Conservation (phyloP, 2,888 invertebrate species). For the Eulithis testata region DNA sequence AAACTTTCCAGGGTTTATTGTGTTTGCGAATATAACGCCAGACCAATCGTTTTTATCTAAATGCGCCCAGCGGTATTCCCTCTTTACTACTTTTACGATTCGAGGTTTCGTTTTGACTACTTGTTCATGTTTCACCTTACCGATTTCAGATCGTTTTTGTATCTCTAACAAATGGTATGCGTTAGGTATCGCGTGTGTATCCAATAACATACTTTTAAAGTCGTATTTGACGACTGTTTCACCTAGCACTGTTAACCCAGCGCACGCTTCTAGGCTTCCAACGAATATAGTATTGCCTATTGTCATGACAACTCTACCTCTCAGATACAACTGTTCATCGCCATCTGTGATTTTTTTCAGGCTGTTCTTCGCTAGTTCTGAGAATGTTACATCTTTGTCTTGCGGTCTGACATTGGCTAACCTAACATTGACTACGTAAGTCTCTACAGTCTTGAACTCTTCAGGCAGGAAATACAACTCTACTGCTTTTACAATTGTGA, state of each 20-base stretch:
- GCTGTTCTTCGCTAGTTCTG: constrained; percentile 59
- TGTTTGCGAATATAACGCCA: constrained; percentile 72
- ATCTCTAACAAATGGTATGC: constrained; percentile 78
- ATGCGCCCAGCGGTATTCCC: constrained; percentile 74
- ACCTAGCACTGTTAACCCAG: constrained; percentile 76
- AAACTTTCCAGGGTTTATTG: constrained; percentile 74
- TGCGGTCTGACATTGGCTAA: constrained; percentile 68
- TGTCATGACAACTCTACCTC: constrained; percentile 81
- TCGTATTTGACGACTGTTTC: constrained; percentile 81
- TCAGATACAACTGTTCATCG: constrained; percentile 67
- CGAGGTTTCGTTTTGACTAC: constrained; percentile 38
- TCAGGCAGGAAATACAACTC: constrained; percentile 80
- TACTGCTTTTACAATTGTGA: constrained; percentile 65
- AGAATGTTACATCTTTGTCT: constrained; percentile 72
- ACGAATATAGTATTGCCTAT: constrained; percentile 87
- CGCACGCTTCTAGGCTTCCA: constrained; percentile 85
- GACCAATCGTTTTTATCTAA: constrained; percentile 67
- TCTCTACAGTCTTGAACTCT: constrained; percentile 73
- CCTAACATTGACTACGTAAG: constrained; percentile 68
- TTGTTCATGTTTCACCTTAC: constrained; percentile 43
- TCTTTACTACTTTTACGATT: constrained; percentile 30
- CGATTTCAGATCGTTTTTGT: constrained; percentile 70
- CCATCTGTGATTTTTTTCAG: constrained; percentile 59
- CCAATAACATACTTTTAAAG: constrained; percentile 80
- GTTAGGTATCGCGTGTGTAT: constrained; percentile 67